phyloP scores from a whole-genome alignment of 2,113 vertebrate species.

The Phylloscopus whistleri region DNA sequence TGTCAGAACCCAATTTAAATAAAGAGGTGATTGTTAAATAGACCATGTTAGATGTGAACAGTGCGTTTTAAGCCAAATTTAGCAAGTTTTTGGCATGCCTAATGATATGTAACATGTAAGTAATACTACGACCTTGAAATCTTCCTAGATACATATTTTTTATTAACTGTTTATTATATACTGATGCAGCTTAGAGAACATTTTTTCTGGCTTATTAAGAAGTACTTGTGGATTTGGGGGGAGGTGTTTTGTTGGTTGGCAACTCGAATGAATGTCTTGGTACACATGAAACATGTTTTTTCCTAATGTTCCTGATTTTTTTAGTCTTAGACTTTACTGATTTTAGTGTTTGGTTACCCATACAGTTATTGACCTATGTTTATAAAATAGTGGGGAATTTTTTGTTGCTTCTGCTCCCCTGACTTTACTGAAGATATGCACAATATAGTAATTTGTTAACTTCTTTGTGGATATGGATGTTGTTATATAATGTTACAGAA shows the following conservation, averaged over 20 bases:
- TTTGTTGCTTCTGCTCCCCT: neutral
- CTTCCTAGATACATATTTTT: neutral
- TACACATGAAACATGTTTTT: neutral
- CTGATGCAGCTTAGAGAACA: neutral
- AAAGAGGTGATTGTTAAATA: neutral
- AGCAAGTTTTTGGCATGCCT: neutral
- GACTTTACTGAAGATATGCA: neutral
- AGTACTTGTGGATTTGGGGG: neutral
- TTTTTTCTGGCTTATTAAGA: neutral
- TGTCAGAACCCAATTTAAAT: neutral
- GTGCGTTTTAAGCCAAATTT: neutral
- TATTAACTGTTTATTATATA: neutral
- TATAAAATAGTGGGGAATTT: neutral
- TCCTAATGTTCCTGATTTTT: neutral
- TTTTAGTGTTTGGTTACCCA: neutral
- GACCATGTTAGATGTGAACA: neutral
- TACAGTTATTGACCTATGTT: neutral
- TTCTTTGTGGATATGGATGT: neutral
- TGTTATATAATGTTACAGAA: neutral
- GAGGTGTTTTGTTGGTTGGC: neutral
- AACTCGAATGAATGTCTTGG: neutral
- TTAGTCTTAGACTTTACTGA: neutral
- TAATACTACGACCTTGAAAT: neutral
- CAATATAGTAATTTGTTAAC: neutral
- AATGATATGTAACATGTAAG: neutral